These are phyloP conservation scores for Bombus balteatus DNA, from an alignment of 1,140 invertebrate genomes.

Conservation along the genomic window DNA sequence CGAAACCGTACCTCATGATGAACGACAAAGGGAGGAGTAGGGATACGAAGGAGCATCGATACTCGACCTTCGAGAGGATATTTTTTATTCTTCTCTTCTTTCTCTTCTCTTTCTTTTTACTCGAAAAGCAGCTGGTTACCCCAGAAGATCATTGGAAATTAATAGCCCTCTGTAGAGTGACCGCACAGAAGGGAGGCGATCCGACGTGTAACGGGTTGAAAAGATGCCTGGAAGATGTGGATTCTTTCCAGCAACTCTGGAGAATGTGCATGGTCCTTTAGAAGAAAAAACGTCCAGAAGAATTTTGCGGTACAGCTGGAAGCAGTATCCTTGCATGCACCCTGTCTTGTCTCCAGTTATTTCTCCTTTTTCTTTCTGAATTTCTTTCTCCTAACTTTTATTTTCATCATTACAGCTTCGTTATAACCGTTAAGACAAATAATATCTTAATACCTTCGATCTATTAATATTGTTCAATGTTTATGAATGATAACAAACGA, in stretches of 20 bases:
- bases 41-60: slow-evolving; percentile 37
- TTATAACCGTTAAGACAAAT: no score
- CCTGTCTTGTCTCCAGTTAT: slow-evolving; percentile 9
- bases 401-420: not conserved
- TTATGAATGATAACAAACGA: not conserved
- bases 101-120: not conserved
- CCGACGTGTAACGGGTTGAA: slow-evolving; percentile 64
- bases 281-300: not conserved
- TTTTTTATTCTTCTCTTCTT: not conserved
- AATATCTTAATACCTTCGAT: no score
- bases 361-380: not conserved
- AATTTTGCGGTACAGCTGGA: slow-evolving; percentile 42
- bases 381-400: not conserved
- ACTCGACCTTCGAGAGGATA: slow-evolving; percentile 69
- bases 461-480: no score
- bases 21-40: slow-evolving; percentile 36
- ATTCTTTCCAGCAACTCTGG: slow-evolving; percentile 45
- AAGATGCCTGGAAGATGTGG: slow-evolving; percentile 26
- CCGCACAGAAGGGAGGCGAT: slow-evolving; percentile 61
- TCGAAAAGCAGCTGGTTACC: slow-evolving; percentile 71
- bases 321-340: not conserved
- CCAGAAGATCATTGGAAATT: slow-evolving; percentile 77
- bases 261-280: not conserved
- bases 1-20: slow-evolving; percentile 41
- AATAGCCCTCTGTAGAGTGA: slow-evolving; percentile 69